Evolutionary conservation across 2,888 invertebrate genomes (phyloP).

Genomic region (Oscheius sp.): DNA sequence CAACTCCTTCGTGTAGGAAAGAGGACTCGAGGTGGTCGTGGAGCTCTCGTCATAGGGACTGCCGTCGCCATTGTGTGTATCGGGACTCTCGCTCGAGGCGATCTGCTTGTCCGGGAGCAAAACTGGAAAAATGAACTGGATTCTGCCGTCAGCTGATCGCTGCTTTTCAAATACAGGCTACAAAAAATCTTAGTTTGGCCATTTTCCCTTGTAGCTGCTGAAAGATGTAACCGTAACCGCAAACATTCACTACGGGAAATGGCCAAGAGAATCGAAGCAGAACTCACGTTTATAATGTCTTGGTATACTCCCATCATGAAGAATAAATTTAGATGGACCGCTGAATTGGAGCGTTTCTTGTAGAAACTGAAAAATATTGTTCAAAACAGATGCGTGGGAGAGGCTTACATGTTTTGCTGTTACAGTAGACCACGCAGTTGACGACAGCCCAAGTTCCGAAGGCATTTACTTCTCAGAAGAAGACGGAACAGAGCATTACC

Average conservation of each 20-base stretch:
- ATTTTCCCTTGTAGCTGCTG: too few species aligned
- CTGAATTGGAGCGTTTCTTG: conserved; percentile 26
- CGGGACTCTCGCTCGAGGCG: conserved; percentile 30
- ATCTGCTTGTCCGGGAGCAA: conserved; percentile 30
- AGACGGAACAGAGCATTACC: conserved; percentile 20
- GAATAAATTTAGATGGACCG: not conserved
- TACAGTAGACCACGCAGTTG: conserved; percentile 1
- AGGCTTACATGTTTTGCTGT: conserved; percentile 17
- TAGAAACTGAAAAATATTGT: conserved; percentile 22
- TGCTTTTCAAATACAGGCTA: not conserved
- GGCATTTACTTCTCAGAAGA: conserved; percentile 11
- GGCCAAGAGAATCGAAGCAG: not conserved
- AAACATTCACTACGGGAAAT: not conserved
- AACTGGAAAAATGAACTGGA: conserved; percentile 23
- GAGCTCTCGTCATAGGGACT: conserved; percentile 31
- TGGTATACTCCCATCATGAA: conserved; percentile 21
- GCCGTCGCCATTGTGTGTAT: conserved; percentile 6
- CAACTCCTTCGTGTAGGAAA: conserved; percentile 38
- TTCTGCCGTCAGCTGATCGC: not conserved
- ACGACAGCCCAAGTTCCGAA: conserved; percentile 23
- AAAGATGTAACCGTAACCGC: not conserved
- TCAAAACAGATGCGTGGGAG: not conserved
- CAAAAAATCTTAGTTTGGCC: not conserved
- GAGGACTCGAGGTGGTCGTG: conserved; percentile 33
- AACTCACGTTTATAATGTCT: conserved; percentile 26